Evolutionary conservation across 2,797 vertebrate genomes (phyloP).

Genomic region (Pseudocheirus occidentalis): DNA sequence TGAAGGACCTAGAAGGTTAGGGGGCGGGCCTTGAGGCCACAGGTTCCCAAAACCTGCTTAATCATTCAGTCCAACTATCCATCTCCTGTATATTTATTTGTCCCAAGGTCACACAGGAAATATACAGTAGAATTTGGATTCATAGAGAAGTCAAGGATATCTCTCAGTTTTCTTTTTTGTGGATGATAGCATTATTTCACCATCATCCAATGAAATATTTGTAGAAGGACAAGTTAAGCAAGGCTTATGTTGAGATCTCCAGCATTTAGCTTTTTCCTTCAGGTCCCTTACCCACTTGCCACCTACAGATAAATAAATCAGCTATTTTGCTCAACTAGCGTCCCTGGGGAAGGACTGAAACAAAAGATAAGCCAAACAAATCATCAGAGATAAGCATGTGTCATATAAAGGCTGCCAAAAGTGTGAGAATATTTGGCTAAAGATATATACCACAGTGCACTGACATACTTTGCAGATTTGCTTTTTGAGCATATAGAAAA

Average conservation of each 20-base stretch:
- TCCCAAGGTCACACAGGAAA: background rate
- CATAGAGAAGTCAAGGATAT: background rate
- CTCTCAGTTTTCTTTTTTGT: background rate
- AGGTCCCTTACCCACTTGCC: background rate
- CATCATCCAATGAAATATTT: too few relatives aligned
- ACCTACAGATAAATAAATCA: background rate
- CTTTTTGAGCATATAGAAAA: background rate
- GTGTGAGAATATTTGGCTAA: background rate
- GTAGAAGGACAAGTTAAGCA: background rate
- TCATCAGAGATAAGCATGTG: background rate
- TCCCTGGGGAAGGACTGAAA: background rate
- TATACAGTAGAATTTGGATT: background rate
- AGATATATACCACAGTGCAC: background rate
- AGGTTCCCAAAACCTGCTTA: too few relatives aligned
- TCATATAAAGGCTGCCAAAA: background rate
- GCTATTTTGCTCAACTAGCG: background rate
- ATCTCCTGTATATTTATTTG: background rate
- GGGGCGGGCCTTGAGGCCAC: too few relatives aligned
- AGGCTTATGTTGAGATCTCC: background rate
- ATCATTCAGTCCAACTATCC: background rate
- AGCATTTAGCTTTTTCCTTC: background rate
- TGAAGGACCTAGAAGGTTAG: too few relatives aligned
- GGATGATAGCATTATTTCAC: too few relatives aligned
- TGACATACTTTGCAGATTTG: background rate
- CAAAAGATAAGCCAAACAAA: background rate